Base-by-base conservation (phyloP, 1,140 invertebrate species). In the Drosophila kikkawai region DNA sequence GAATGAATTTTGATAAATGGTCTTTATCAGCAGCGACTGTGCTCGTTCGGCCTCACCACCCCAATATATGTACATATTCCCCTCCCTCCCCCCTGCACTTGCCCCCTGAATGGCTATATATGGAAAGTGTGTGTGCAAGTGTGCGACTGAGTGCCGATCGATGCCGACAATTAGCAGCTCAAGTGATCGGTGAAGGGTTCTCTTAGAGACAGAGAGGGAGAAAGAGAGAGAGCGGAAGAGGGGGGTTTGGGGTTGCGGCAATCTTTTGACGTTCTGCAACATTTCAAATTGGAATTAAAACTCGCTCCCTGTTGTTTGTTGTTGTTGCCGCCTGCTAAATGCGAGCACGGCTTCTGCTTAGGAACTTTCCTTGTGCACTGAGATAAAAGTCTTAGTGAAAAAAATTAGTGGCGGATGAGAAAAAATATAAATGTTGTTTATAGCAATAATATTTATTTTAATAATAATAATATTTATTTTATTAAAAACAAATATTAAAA, bases 1-100 rank as follows among this genome's bases (percentile, higher is more conserved):
- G 85, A 90, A 90, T 90, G 85, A 85, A 90, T 90, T 90, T 90
- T 90, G 85, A 90, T 90, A 90, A 90, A 90, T 84, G 48, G 82
- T 63, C 70, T 90, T 90, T 90, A 90, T 90, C 85, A 90, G 79
- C 85, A 90, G 79, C 75, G 45, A 41, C 73, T 42, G 48, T 44
- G 19, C 8, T 47, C 45, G 60, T 29, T 51, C 69, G 66, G 41
- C 66, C 56, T 48, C 47, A 11, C 42, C 47, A 11, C 42, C 29
- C 44, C 32, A 48, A 48, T 29, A 48, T n/a, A 48, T 29, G 29
- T n/a, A 55, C 22, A 11, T 15, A 37, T 15, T 37, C 13, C 39
- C 13, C 32, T 5, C 13, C 15, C 34, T 50, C 36, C 29, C 56
- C 36, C 17, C 36, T 59, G 60, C 64, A 60, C 57, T 65, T 65